Conservation (phyloP, 2,797 vertebrate species). For the Thaleichthys pacificus region DNA sequence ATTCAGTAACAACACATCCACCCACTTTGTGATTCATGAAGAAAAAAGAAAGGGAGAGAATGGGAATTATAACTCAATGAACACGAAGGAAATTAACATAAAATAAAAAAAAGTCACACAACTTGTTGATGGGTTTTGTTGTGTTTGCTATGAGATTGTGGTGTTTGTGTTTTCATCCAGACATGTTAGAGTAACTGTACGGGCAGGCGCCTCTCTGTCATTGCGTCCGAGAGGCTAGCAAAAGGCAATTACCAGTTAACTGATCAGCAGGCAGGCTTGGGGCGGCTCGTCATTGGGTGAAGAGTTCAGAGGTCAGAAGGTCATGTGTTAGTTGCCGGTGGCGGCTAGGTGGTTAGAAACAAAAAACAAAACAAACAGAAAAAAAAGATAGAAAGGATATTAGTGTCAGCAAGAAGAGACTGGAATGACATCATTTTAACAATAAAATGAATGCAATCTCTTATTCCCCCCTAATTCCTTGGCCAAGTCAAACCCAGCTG, state of each 20-base stretch:
- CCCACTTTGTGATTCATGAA: conserved; percentile 79
- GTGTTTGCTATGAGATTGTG: conserved; percentile 74
- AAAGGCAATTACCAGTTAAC: conserved; percentile 99
- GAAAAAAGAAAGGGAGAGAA: conserved; percentile 77
- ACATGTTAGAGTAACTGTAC: conserved; percentile 81
- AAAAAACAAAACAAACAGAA: conserved; percentile 90
- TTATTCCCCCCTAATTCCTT: conserved; percentile 50
- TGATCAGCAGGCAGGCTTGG: conserved; percentile 99
- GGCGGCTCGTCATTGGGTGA: conserved; percentile 99
- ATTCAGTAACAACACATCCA: conserved; percentile 88
- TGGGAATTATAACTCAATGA: conserved; percentile 73
- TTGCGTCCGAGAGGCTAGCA: conserved; percentile 99
- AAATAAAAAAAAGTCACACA: conserved; percentile 72
- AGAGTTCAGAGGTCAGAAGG: conserved; percentile 99
- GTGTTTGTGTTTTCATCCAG: conserved; percentile 77
- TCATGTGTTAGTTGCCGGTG: conserved; percentile 99
- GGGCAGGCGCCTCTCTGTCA: conserved; percentile 94
- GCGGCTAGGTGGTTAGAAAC: conserved; percentile 99
- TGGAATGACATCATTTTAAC: conserved; percentile 86
- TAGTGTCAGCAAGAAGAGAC: conserved; percentile 98
- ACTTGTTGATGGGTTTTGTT: conserved; percentile 73
- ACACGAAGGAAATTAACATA: conserved; percentile 53
- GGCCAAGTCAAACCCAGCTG: conserved; percentile 62
- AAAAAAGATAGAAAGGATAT: conserved; percentile 99
- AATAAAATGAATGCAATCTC: conserved; percentile 84